A percentile compares a stretch with the other conserved stretches of the same genome.
These are phyloP conservation scores for Heliconius erato DNA, from an alignment of 2,888 invertebrate species.

Conservation along the genomic window DNA sequence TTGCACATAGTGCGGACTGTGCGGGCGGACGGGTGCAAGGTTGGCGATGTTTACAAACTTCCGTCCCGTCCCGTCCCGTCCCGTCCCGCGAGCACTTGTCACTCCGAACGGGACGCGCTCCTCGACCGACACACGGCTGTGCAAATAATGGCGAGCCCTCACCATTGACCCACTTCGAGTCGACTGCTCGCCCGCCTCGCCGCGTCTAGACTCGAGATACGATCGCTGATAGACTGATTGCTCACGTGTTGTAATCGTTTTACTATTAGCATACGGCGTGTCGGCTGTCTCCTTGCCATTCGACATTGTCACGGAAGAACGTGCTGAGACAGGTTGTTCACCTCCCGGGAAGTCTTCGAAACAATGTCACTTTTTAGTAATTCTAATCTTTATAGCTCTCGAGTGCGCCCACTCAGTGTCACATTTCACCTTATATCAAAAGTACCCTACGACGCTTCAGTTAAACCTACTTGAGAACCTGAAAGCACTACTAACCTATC, in stretches of 20 bases:
- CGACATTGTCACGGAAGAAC: slow-evolving; percentile 30
- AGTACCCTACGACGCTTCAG: neutral
- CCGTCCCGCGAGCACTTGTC: slow-evolving; percentile 76
- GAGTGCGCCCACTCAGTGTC: slow-evolving; percentile 40
- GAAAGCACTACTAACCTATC: neutral
- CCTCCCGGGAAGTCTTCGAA: slow-evolving; percentile 42
- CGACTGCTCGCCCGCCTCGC: slow-evolving; percentile 71
- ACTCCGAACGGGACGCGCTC: slow-evolving; percentile 63
- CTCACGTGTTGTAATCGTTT: slow-evolving; percentile 63
- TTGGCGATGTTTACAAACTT: slow-evolving; percentile 83
- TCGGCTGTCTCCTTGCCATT: slow-evolving; percentile 45
- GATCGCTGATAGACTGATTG: slow-evolving; percentile 72
- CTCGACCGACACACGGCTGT: slow-evolving; percentile 78
- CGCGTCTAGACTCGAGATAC: slow-evolving; percentile 77
- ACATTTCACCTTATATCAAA: slow-evolving; percentile 38
- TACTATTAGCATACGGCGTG: slow-evolving; percentile 55
- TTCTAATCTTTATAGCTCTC: slow-evolving; percentile 44
- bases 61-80: slow-evolving; percentile 73
- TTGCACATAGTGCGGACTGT: slow-evolving; percentile 21
- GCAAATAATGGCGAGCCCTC: slow-evolving; percentile 84
- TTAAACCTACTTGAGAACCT: neutral
- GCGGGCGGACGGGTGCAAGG: slow-evolving; percentile 75
- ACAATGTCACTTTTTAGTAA: slow-evolving; percentile 42
- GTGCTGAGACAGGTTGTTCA: slow-evolving; percentile 50
- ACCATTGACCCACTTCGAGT: slow-evolving; percentile 75